Evolutionary conservation across 2,888 invertebrate genomes (phyloP).

Genomic region (Heliconius hortense): DNA sequence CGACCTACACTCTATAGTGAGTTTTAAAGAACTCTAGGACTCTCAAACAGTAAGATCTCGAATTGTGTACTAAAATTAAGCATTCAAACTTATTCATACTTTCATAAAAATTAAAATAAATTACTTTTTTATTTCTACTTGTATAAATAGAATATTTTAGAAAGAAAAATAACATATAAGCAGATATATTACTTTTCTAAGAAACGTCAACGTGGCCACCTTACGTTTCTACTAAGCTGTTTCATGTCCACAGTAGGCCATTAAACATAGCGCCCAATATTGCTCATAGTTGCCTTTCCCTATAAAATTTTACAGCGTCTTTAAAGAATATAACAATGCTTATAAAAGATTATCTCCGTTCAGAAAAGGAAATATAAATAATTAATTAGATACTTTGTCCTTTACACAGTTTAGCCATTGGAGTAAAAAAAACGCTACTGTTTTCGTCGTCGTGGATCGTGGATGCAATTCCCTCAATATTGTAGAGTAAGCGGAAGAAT

Average conservation of each 20-base stretch:
- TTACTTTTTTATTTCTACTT: too few species aligned
- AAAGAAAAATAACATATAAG: too few species aligned
- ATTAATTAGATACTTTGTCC: background rate
- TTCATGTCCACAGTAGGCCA: conserved; percentile 42
- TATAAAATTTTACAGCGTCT: conserved; percentile 38
- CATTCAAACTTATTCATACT: too few species aligned
- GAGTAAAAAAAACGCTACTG: too few species aligned
- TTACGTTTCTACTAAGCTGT: conserved; percentile 31
- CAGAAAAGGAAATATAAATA: conserved; percentile 1
- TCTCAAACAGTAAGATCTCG: background rate
- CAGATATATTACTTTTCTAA: too few species aligned
- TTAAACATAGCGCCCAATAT: conserved; percentile 46
- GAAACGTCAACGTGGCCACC: conserved; percentile 25
- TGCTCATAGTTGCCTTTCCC: conserved; percentile 39
- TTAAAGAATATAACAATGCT: conserved; percentile 28
- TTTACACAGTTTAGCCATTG: background rate
- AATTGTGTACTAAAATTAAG: background rate
- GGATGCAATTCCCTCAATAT: background rate
- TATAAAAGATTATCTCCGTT: conserved; percentile 19
- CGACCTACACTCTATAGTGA: too few species aligned
- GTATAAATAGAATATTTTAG: too few species aligned
- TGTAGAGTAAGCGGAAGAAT: background rate
- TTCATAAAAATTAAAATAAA: too few species aligned
- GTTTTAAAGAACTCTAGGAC: background rate
- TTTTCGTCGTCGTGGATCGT: background rate